These are phyloP conservation scores for Bubalus kerabau DNA, from an alignment of 2,113 vertebrate genomes.

Conservation along the genomic window DNA sequence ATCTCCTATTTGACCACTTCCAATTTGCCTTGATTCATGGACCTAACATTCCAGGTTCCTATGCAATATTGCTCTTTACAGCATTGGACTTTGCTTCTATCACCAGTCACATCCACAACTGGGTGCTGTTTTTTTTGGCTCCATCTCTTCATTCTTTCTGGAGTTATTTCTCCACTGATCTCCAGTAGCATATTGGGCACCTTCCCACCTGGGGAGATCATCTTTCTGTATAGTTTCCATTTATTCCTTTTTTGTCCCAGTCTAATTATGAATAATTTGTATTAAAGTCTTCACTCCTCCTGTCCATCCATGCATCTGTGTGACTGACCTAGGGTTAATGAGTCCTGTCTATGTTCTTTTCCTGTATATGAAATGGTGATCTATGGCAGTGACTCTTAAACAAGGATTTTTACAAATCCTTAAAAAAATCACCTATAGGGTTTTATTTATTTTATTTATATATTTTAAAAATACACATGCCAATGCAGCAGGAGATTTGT, in stretches of 20 bases:
- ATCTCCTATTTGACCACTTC: neutral
- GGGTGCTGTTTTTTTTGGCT: neutral
- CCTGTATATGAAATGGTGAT: neutral
- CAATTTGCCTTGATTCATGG: neutral
- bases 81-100: neutral
- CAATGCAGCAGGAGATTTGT: neutral
- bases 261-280: neutral
- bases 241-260: neutral
- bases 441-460: neutral
- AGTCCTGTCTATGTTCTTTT: neutral
- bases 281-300: neutral
- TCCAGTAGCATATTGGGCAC: neutral
- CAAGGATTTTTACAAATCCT: neutral
- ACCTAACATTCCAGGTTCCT: neutral
- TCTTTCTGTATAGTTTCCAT: neutral
- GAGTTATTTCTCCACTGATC: neutral
- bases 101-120: neutral
- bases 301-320: neutral
- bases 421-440: neutral
- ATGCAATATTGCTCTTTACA: neutral
- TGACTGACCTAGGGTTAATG: neutral
- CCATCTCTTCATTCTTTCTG: neutral
- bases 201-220: neutral
- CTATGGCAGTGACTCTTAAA: neutral
- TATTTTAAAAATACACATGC: neutral